Base-by-base conservation (phyloP, 2,113 vertebrate genomes). In the Diadophis punctatus region DNA sequence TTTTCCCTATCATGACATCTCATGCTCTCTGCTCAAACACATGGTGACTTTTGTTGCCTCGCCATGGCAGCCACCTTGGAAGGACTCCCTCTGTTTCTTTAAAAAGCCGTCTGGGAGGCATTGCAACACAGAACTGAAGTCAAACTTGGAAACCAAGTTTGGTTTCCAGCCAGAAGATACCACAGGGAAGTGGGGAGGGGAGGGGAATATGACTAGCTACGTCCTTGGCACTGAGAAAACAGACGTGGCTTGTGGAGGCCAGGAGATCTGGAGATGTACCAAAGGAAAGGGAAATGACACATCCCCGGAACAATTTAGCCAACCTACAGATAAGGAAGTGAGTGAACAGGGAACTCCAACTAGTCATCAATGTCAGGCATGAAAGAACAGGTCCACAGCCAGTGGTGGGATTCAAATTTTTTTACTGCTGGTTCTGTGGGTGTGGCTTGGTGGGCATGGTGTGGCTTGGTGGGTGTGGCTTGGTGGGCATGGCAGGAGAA, bases 1-100 rank as follows among this genome's bases (percentile, higher is more conserved):
- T 7, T 25, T 87, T 74, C 25, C 0, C 11, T 30, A 16, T 48
- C 49, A 43, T n/a, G 63, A 53, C 0, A 0, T 9, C 30, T n/a
- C 11, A 0, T 0, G 1, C 23, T 63, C 3, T 84, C 86, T 85
- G 11, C 30, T 39, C 9, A 48, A 86, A 18, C 11, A 8, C 0
- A 0, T 0, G 20, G 27, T 23, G 43, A 56, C 63, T 18, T 49
- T 63, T 90, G 58, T 49, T 56, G 49, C 52, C 8, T 0, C 27
- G 14, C 85, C 58, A n/a, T 87, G 22, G 85, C 55, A 22, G 1
- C 9, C 39, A 25, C 60, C n/a, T 1, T 14, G 68, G 80, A 6
- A 46, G 51, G 92, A 49, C 92, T 51, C 46, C 22, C 22, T 34
- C 48, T 8, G n/a, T 48, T 56, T 86, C 30, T 8, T 14, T 6